Conservation (phyloP, 2,888 invertebrate genomes). For the Lamproptera curius region DNA sequence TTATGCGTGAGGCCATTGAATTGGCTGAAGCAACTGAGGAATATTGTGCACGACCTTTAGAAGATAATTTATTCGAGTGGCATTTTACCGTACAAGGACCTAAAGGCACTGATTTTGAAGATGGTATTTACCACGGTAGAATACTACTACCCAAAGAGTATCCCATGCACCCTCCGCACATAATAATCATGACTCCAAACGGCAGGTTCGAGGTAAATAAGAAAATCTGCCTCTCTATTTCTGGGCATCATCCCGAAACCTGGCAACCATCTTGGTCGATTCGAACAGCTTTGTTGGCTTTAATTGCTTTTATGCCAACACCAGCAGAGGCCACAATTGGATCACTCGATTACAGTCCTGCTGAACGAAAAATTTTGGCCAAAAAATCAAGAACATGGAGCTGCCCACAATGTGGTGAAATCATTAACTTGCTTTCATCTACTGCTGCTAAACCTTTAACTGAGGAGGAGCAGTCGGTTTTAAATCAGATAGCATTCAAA, state of each 20-base stretch:
- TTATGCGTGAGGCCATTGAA: constrained; percentile 95
- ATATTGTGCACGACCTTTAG: constrained; percentile 92
- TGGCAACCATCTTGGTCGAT: constrained; percentile 99
- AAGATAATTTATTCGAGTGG: constrained; percentile 98
- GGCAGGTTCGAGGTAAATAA: constrained; percentile 95
- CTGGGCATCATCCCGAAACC: constrained; percentile 97
- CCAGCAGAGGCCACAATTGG: constrained; percentile 94
- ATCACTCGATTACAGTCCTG: constrained; percentile 91
- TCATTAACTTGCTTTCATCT: constrained; percentile 54
- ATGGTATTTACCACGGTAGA: constrained; percentile 94
- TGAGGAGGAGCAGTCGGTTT: constrained; percentile 67
- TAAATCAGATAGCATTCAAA: constrained; percentile 73
- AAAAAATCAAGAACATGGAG: constrained; percentile 79
- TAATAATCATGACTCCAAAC: constrained; percentile 94
- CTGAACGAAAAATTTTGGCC: constrained; percentile 89
- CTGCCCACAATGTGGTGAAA: constrained; percentile 65
- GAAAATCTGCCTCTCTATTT: constrained; percentile 97
- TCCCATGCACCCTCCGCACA: constrained; percentile 98
- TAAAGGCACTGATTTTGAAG: constrained; percentile 91
- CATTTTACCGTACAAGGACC: constrained; percentile 97
- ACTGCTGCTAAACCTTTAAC: constrained; percentile 70
- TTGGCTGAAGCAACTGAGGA: constrained; percentile 92
- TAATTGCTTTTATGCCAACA: constrained; percentile 97
- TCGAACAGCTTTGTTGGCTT: constrained; percentile 92
- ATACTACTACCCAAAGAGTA: constrained; percentile 95